Base-by-base conservation (phyloP, 1,140 invertebrate species). In the Amphibalanus amphitrite region DNA sequence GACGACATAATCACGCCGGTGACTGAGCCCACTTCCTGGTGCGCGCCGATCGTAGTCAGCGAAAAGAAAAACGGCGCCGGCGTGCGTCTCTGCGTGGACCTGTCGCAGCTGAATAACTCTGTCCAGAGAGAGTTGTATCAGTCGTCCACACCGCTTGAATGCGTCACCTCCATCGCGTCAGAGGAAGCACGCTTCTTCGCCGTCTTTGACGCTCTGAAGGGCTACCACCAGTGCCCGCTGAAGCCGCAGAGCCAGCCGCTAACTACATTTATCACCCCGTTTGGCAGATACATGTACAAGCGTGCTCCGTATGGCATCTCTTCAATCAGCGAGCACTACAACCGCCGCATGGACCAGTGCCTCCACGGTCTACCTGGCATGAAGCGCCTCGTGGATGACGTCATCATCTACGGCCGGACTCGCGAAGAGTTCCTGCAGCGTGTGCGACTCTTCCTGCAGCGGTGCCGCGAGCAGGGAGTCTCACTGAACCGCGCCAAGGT, bases 201-300 rank as follows among this genome's bases (percentile, higher is more conserved):
- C 64, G 64, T 65, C 6, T 65, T 65, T 23, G 64, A 65, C 64
- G 64, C 64, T n/a, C 20, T 65, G 64, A 65, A 65, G 64, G 64
- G 64, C 64, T 65, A 65, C 20, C 64, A 65, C 64, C 64, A 65
- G 64, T 65, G 64, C 26, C 64, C 64, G 6, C 64, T 65, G 6
- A 23, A 23, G 26, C 23, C 64, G 64, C 23, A 26, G 23, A 65
- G 64, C 26, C 64, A 65, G 64, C 25, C 23, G 26, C 26, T 65
- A 3, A 65, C 64, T 3, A 26, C 26, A 26, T 65, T 65, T 26
- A 10, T 26, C 64, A 65, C 64, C 6, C 64, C 64, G 64, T 65
- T 23, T 3, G 64, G 64, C 6, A 4, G 64, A 3, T 65, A 65
- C 64, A 65, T 65, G 64, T 65, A n/a, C 64, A 65, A 65, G 64